Percentiles rank a stretch among this genome's conserved stretches.
Conservation (phyloP, 2,113 vertebrate species). For the Propithecus coquereli region DNA sequence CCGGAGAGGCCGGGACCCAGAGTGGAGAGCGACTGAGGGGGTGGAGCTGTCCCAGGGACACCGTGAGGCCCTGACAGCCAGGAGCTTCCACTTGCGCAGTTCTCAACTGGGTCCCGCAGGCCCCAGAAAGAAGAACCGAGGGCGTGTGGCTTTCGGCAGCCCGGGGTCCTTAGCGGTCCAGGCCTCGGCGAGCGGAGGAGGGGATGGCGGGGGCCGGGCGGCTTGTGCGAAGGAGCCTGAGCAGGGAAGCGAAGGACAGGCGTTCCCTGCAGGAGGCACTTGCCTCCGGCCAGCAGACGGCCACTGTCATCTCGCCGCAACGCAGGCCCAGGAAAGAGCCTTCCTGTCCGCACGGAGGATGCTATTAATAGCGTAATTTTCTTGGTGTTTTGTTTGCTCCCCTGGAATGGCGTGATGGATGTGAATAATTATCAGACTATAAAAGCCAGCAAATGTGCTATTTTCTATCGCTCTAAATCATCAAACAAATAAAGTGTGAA, state of each 20-base stretch:
- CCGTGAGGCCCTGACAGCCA: fast-evolving
- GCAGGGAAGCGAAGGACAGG: not conserved
- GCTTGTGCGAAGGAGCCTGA: not conserved
- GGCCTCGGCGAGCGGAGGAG: not conserved
- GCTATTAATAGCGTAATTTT: conserved; percentile 85
- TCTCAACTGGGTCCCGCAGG: not conserved
- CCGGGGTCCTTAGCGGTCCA: not conserved
- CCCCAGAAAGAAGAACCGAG: not conserved
- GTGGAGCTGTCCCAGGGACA: not conserved
- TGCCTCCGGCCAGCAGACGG: not conserved
- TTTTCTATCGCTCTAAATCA: conserved; percentile 88
- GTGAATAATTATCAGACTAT: conserved; percentile 87
- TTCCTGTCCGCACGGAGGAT: conserved; percentile 63
- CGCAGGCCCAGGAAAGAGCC: not conserved
- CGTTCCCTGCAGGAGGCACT: fast-evolving
- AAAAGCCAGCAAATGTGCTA: conserved; percentile 87
- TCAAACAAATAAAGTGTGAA: conserved; percentile 90
- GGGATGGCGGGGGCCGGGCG: not conserved
- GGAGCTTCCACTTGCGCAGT: fast-evolving
- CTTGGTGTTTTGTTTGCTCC: conserved; percentile 85
- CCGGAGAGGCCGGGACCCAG: too few relatives aligned
- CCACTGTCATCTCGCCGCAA: not conserved
- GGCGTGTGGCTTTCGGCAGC: too few relatives aligned
- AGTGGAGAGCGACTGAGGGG: fast-evolving
- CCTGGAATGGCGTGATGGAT: conserved; percentile 86